Base-by-base conservation (phyloP, 2,113 vertebrate species). In the Sprattus sprattus region DNA sequence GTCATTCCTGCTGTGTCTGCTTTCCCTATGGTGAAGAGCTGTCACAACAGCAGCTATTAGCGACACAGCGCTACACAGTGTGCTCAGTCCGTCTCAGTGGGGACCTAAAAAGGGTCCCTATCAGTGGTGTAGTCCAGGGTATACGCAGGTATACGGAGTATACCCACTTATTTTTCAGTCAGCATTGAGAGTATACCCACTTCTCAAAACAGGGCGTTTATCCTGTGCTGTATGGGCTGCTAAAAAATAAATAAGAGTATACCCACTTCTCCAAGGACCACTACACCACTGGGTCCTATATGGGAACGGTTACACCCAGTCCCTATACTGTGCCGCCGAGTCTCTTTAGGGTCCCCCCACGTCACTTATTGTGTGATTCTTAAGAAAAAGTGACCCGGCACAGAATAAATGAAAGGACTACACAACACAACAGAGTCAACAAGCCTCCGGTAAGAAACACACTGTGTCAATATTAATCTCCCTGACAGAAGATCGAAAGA, bases 361-460 rank as follows among this genome's bases (percentile, higher is more conserved):
- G 95, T 96, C 93, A 95, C 93, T 96, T 96, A 96, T 94, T 95
- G 94, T 95, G 94, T 95, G 94, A 95, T 95, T 95, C 95, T 94
- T 95, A 92, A 94, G 93, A 94, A 95, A 95, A 94, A 94, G 92
- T 93, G 93, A 90, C 91, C 92, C 93, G 92, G 93, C 92, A 86
- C 91, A 91, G 89, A 90, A 93, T 95, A 95, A 71, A 95, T 95
- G 93, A 95, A 95, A 95, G 94, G 93, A 95, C 95, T 93, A 93
- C 91, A 93, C 93, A 95, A 94, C 94, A 92, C 93, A 94, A 39
- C 92, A 93, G 92, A 92, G 91, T 92, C 92, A 92, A 94, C 91
- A 93, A 91, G 92, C 95, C 94, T 88, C 92, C 91, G 93, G 94
- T 94, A 95, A 95, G 93, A 96, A 94, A 94, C 93, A 92, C 93